Evolutionary conservation across 2,797 vertebrate species (phyloP).

Genomic region (Cirrhinus mrigala): DNA sequence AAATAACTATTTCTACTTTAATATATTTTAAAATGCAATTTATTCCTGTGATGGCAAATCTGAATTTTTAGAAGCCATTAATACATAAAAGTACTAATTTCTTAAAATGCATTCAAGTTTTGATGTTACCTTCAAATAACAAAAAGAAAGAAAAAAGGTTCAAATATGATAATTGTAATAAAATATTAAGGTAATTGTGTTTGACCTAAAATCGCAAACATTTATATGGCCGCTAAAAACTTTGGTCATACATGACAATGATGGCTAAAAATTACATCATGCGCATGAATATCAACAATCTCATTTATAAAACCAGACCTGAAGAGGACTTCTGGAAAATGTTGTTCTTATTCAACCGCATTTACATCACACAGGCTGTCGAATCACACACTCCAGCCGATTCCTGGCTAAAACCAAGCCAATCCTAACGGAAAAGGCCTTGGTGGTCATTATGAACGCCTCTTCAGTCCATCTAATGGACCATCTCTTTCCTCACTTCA

Average conservation of each 20-base stretch:
- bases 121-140: not conserved
- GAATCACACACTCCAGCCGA: slow-evolving; percentile 51
- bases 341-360: slow-evolving; percentile 54
- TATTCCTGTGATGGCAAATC: not conserved
- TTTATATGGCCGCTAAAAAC: not conserved
- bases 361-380: slow-evolving; percentile 47
- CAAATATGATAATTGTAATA: not conserved
- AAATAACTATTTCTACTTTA: not conserved
- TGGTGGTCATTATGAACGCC: slow-evolving; percentile 72
- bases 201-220: not conserved
- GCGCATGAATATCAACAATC: slow-evolving; percentile 50
- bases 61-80: not conserved
- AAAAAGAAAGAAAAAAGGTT: not conserved
- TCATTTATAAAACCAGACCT: slow-evolving; percentile 47
- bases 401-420: slow-evolving; percentile 72
- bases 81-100: not conserved
- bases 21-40: too few relatives aligned
- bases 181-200: not conserved
- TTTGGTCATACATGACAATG: not conserved
- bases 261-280: slow-evolving; percentile 19
- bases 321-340: slow-evolving; percentile 52
- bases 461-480: slow-evolving; percentile 85
- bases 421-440: slow-evolving; percentile 72
- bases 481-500: slow-evolving; percentile 78
- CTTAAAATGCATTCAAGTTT: not conserved